Percentiles rank a stretch among this genome's conserved stretches.
phyloP scores from a whole-genome alignment of 2,888 invertebrate species.

The Tricholauxania praeusta region DNA sequence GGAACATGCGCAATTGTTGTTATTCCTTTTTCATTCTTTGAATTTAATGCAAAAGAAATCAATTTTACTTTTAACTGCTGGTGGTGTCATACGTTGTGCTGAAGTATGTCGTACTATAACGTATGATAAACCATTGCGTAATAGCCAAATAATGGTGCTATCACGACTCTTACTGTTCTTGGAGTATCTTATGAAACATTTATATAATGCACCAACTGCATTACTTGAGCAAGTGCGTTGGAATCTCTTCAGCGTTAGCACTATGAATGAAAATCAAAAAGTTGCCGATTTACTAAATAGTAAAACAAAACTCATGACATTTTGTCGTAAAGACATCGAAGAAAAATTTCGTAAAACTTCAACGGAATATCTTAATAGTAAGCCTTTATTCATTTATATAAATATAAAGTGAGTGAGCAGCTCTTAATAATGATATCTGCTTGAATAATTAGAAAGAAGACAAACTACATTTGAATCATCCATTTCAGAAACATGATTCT shows the following conservation, averaged over 20 bases:
- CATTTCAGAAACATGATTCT: too few species aligned
- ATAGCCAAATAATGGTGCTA: constrained; percentile 81
- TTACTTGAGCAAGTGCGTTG: constrained; percentile 90
- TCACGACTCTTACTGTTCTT: constrained; percentile 87
- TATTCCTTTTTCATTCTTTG: constrained; percentile 94
- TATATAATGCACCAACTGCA: constrained; percentile 91
- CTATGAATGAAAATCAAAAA: constrained; percentile 72
- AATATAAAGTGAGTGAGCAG: not conserved
- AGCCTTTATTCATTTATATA: constrained; percentile 35
- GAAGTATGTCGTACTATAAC: constrained; percentile 72
- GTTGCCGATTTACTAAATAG: constrained; percentile 68
- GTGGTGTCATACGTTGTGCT: constrained; percentile 78
- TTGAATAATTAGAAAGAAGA: too few species aligned
- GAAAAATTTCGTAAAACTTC: constrained; percentile 77
- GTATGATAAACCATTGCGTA: constrained; percentile 63
- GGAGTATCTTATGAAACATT: constrained; percentile 94
- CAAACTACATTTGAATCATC: too few species aligned
- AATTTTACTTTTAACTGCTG: constrained; percentile 85
- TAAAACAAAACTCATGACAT: constrained; percentile 75
- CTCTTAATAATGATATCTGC: too few species aligned
- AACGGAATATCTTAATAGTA: constrained; percentile 64
- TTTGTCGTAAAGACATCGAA: constrained; percentile 80
- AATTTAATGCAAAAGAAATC: constrained; percentile 97
- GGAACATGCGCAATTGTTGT: constrained; percentile 92
- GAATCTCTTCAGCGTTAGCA: constrained; percentile 79